Evolutionary conservation across 1,140 invertebrate species (phyloP).

Genomic region (Helicoverpa armigera): DNA sequence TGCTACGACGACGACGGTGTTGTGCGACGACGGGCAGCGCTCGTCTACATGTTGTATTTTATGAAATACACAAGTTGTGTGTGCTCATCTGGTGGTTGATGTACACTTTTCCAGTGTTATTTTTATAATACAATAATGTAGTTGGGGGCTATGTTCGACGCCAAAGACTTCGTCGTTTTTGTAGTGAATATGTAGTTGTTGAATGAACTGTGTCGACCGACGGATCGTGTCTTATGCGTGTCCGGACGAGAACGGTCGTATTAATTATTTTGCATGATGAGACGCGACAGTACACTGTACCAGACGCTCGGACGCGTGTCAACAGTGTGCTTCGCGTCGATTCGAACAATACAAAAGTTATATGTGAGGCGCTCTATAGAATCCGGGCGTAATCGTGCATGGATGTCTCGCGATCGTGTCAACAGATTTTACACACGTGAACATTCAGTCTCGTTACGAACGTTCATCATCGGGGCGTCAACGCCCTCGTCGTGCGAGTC

Average conservation of each 20-base stretch:
- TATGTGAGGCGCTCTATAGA: background rate
- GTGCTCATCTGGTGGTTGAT: too few relatives aligned
- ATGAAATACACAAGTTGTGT: too few relatives aligned
- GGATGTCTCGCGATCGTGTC: background rate
- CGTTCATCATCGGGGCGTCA: background rate
- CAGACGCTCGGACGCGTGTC: background rate
- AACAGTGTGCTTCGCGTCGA: background rate
- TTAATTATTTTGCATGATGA: background rate
- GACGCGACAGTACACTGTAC: background rate
- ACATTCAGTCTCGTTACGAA: background rate
- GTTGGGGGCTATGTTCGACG: too few relatives aligned
- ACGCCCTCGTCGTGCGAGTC: background rate
- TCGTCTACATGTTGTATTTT: too few relatives aligned
- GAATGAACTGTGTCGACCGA: background rate
- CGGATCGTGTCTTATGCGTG: slow-evolving; percentile 1
- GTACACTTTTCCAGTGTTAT: too few relatives aligned
- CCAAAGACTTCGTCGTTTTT: too few relatives aligned
- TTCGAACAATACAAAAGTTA: too few relatives aligned
- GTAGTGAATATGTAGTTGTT: too few relatives aligned
- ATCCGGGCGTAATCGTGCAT: background rate
- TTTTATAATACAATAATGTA: too few relatives aligned
- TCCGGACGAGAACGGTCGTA: background rate
- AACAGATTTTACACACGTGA: background rate
- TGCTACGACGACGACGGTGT: too few relatives aligned
- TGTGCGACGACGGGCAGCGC: too few relatives aligned